phyloP scores from a whole-genome alignment of 37 sponge, comb jelly and placozoan species.

The Dysidea cf. avara region DNA sequence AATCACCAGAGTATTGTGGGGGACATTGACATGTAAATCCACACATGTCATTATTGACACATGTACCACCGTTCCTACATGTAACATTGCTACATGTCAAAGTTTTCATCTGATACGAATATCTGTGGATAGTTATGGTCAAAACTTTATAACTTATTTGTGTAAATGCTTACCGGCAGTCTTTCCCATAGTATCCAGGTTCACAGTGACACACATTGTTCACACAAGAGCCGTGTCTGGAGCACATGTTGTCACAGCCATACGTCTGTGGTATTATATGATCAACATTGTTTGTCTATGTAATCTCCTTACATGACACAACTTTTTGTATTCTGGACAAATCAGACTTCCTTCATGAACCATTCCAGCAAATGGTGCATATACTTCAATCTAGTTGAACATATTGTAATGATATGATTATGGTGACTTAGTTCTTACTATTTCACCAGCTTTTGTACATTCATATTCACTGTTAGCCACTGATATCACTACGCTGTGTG shows the following conservation, averaged over 20 bases:
- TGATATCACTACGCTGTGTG: not conserved
- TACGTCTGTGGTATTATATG: constrained; percentile 19
- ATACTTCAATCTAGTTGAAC: constrained; percentile 5
- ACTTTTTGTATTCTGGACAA: constrained; percentile 43
- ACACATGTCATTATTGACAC: constrained; percentile 3
- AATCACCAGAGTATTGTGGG: not conserved
- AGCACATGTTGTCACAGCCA: constrained; percentile 47
- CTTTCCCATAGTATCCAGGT: constrained; percentile 65
- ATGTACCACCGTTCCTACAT: constrained; percentile 20
- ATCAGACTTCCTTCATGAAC: constrained; percentile 20
- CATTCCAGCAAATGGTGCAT: not conserved
- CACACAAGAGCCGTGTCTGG: constrained; percentile 31
- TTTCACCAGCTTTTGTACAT: constrained; percentile 10
- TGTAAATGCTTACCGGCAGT: constrained; percentile 48
- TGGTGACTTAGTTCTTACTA: constrained; percentile 1
- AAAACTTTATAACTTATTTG: no score
- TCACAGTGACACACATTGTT: constrained; percentile 44
- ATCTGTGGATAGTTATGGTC: no score
- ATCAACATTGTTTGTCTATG: no score
- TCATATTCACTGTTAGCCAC: not conserved
- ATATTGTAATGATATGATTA: not conserved
- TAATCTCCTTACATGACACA: constrained; percentile 64
- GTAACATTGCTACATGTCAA: constrained; percentile 10
- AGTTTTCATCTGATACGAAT: constrained; percentile 1
- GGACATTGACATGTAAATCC: constrained; percentile 4